A percentile compares a stretch with the other conserved stretches of the same genome.
phyloP scores from a whole-genome alignment of 2,113 vertebrate species.

The Oryzias javanicus region DNA sequence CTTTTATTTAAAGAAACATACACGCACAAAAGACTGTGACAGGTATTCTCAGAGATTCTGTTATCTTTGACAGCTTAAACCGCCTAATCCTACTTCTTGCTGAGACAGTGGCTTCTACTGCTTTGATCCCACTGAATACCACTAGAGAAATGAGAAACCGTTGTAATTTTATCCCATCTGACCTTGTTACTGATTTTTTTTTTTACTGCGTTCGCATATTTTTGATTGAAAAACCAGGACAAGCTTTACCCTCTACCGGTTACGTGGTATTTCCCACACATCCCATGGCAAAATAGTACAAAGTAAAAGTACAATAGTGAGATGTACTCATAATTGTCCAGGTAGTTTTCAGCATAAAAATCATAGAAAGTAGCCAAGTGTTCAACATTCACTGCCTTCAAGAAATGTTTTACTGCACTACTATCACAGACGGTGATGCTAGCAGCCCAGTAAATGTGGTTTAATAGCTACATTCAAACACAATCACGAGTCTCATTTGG shows the following conservation, averaged over 20 bases:
- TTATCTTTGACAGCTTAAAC: too few species aligned
- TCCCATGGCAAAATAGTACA: neutral
- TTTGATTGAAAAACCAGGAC: neutral
- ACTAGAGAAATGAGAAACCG: conserved; percentile 11
- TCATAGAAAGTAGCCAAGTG: neutral
- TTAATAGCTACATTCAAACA: neutral
- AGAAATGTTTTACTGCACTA: neutral
- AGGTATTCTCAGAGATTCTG: too few species aligned
- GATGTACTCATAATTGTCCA: neutral
- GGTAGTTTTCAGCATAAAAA: neutral
- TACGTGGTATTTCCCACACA: neutral
- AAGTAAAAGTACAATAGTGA: neutral
- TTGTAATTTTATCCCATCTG: conserved; percentile 14
- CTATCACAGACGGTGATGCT: neutral
- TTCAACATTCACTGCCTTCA: neutral
- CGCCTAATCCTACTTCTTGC: too few species aligned
- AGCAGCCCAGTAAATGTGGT: neutral
- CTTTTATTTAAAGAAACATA: too few species aligned
- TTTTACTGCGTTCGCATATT: conserved; percentile 7
- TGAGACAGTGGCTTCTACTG: neutral
- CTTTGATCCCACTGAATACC: conserved; percentile 16
- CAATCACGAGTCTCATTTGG: neutral
- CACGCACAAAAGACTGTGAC: too few species aligned
- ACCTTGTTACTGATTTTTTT: conserved; percentile 12
- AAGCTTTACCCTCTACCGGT: neutral